These are phyloP conservation scores for Austrolebias charrua DNA, from an alignment of 2,797 vertebrate genomes.

Conservation along the genomic window DNA sequence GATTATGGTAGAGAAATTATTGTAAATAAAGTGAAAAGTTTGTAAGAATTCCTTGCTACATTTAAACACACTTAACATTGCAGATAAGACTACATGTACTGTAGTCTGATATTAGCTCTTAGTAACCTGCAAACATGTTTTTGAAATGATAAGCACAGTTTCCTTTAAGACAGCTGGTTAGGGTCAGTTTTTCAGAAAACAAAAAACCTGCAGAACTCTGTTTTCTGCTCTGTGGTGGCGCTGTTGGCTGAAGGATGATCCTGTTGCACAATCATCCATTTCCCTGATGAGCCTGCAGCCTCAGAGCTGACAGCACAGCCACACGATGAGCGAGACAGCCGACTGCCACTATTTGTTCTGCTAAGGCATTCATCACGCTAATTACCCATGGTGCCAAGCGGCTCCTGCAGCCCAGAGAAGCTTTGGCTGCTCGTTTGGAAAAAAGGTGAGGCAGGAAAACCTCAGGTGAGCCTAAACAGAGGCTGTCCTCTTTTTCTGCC, in stretches of 20 bases:
- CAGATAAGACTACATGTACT: neutral
- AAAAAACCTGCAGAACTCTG: slow-evolving; percentile 14
- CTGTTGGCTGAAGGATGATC: slow-evolving; percentile 64
- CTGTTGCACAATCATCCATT: slow-evolving; percentile 70
- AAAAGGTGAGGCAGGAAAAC: slow-evolving; percentile 56
- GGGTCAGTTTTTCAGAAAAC: neutral
- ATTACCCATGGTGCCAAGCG: slow-evolving; percentile 73
- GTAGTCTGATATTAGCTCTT: slow-evolving; percentile 7
- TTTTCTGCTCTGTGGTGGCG: slow-evolving; percentile 34
- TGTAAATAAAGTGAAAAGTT: neutral
- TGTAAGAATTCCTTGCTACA: neutral
- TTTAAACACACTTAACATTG: neutral
- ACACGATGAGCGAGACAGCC: slow-evolving; percentile 64
- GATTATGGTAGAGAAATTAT: neutral
- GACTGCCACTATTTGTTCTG: slow-evolving; percentile 73
- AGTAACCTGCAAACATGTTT: slow-evolving; percentile 20
- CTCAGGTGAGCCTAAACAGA: slow-evolving; percentile 67
- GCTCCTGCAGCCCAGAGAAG: slow-evolving; percentile 57
- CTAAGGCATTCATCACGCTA: slow-evolving; percentile 78
- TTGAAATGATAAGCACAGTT: slow-evolving; percentile 29
- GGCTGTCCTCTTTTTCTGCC: slow-evolving; percentile 50
- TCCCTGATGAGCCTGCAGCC: slow-evolving; percentile 71
- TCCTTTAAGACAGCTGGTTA: slow-evolving; percentile 1
- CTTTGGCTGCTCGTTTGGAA: slow-evolving; percentile 66
- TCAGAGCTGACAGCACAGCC: slow-evolving; percentile 68